Evolutionary conservation across 2,888 invertebrate species (phyloP), one percentile per base, ranked within the genome.

Genomic region (Mycogona germanica): DNA sequence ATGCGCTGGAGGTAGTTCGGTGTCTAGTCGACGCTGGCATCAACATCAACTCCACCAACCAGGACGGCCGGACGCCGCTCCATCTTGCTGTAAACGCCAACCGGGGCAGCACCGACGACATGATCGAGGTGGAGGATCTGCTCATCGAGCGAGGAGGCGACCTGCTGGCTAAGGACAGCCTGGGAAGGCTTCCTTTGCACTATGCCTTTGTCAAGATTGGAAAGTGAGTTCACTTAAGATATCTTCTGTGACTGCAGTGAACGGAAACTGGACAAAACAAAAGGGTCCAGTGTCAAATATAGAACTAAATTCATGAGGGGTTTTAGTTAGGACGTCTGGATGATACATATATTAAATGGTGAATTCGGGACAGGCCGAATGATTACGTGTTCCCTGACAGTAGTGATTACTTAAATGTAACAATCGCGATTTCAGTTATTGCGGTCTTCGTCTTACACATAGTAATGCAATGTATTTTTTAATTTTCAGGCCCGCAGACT

Each of bases 71-170:
- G 38, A 72, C 72, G 0, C 66, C 72, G 1, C 67, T 75, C n/a
- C 75, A 75, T 61, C 58, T 70, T 40, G 70, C 72, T 23, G 69
- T 73, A 1, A 65, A 70, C 46, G 61, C 65, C 42, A 68, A 72
- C 59, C 60, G 60, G 1, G 72, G 70, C 4, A 64, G 65, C 28
- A 66, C 71, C 3, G 71, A 74, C 59, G 67, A 67, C 12, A 67
- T 67, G 53, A 68, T 69, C 32, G 72, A 72, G 26, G 59, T 73
- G 29, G 72, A 74, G 62, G 71, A 72, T 51, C 63, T 65, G 49
- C 63, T 74, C 7, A 62, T 73, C 12, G 64, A 66, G 29, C 61
- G 63, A n/a, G 68, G 68, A 25, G 71, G 70, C 4, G 63, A 68
- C 57, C 60, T 65, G 6, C 64, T 68, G 55, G 62, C 64, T 6